Evolutionary conservation across 2,797 vertebrate genomes (phyloP).

Genomic region (Spea hammondii): DNA sequence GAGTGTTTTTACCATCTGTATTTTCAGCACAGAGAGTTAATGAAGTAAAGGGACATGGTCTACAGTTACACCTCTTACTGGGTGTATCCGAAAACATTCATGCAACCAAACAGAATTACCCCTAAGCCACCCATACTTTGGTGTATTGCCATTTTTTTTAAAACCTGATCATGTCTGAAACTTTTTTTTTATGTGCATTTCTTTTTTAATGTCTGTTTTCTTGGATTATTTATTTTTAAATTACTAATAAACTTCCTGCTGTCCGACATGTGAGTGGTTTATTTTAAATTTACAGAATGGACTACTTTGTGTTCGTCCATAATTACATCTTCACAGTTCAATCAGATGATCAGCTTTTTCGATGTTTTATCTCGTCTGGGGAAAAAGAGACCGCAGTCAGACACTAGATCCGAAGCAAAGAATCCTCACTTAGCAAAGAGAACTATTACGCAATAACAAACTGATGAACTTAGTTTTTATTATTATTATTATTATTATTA

Average conservation of each 20-base stretch:
- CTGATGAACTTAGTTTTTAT: too few species aligned
- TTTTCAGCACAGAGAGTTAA: neutral
- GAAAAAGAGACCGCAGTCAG: neutral
- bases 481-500: too few species aligned
- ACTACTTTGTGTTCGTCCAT: conserved; percentile 23
- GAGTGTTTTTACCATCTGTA: neutral
- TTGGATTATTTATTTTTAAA: conserved; percentile 52
- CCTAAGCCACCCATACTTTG: neutral
- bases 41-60: neutral
- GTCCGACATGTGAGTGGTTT: conserved; percentile 42
- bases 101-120: neutral
- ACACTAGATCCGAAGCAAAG: neutral
- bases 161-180: conserved; percentile 14
- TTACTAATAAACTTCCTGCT: conserved; percentile 51
- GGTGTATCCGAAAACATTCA: neutral
- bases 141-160: conserved; percentile 26
- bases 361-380: neutral
- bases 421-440: too few species aligned
- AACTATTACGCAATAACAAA: too few species aligned
- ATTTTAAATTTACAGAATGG: conserved; percentile 27
- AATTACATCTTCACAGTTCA: neutral
- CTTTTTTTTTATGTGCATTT: conserved; percentile 23
- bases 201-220: conserved; percentile 41
- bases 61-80: neutral
- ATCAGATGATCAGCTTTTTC: conserved; percentile 36